Percentiles rank a stretch among this genome's conserved stretches.
phyloP scores from a whole-genome alignment of 1,140 invertebrate species.

The Drepana arcuata region DNA sequence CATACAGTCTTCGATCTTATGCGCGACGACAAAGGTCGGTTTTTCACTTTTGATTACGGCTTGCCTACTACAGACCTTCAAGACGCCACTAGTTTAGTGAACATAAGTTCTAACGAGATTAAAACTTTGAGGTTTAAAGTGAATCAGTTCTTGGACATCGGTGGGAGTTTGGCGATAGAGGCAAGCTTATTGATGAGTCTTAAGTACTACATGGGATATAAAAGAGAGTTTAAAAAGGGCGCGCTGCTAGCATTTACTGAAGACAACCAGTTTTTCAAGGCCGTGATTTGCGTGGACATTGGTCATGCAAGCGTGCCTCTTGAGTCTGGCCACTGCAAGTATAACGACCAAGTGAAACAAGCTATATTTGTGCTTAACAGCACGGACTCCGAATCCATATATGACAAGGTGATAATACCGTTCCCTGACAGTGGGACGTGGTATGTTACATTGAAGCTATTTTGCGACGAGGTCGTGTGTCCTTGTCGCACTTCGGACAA shows the following conservation, averaged over 20 bases:
- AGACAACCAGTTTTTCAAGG: constrained; percentile 52
- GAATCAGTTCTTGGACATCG: constrained; percentile 78
- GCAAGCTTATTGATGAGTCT: constrained; percentile 74
- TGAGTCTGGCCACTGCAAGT: constrained; percentile 72
- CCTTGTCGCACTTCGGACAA: constrained; percentile 56
- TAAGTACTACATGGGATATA: constrained; percentile 71
- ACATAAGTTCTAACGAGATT: constrained; percentile 74
- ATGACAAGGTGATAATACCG: constrained; percentile 78
- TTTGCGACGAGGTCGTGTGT: constrained; percentile 70
- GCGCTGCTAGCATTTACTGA: constrained; percentile 47
- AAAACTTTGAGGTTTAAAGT: constrained; percentile 77
- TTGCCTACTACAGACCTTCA: constrained; percentile 73
- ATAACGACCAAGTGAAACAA: constrained; percentile 61
- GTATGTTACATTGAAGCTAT: constrained; percentile 80
- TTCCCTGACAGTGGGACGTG: constrained; percentile 85
- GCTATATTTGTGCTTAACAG: constrained; percentile 73
- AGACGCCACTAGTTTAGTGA: constrained; percentile 75
- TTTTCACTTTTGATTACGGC: constrained; percentile 81
- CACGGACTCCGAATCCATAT: constrained; percentile 71
- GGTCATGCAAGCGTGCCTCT: constrained; percentile 70
- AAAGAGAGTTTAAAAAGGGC: constrained; percentile 36
- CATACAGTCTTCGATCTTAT: constrained; percentile 68
- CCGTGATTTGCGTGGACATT: constrained; percentile 75
- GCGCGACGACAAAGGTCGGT: constrained; percentile 78
- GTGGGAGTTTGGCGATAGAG: constrained; percentile 78